phyloP scores from a whole-genome alignment of 2,797 vertebrate species.

The Protosalanx chinensis region DNA sequence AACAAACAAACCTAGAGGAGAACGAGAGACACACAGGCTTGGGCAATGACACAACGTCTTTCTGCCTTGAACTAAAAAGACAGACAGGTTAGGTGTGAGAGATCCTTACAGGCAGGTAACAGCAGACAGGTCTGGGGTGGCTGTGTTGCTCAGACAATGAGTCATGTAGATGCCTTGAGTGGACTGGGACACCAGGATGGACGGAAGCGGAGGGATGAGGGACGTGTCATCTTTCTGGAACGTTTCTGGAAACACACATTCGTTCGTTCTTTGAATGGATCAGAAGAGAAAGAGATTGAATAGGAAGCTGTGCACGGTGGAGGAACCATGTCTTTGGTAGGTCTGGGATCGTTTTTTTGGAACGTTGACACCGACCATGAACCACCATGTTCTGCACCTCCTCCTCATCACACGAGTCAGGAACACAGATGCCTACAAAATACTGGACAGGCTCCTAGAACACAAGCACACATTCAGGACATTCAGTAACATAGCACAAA shows the following conservation, averaged over 20 bases:
- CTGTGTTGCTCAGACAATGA: slow-evolving; percentile 56
- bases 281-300: not conserved
- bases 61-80: no score
- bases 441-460: slow-evolving; percentile 64
- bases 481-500: not conserved
- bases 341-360: not conserved
- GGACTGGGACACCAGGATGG: slow-evolving; percentile 60
- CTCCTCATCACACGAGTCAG: slow-evolving; percentile 69
- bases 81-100: not conserved
- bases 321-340: not conserved
- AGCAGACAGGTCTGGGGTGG: slow-evolving; percentile 52
- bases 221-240: slow-evolving; percentile 57
- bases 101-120: slow-evolving; percentile 69
- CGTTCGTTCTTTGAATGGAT: not conserved
- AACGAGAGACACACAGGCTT: not conserved
- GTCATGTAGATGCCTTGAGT: slow-evolving; percentile 62
- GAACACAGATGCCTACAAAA: slow-evolving; percentile 76
- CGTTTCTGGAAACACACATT: slow-evolving; percentile 49
- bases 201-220: slow-evolving; percentile 65
- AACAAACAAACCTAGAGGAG: slow-evolving; percentile 69
- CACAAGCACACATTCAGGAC: not conserved
- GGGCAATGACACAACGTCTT: no score
- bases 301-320: not conserved
- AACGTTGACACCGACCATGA: slow-evolving; percentile 55
- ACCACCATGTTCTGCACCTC: slow-evolving; percentile 66